phyloP scores from a whole-genome alignment of 2,113 vertebrate species.

The Hiodon alosoides region DNA sequence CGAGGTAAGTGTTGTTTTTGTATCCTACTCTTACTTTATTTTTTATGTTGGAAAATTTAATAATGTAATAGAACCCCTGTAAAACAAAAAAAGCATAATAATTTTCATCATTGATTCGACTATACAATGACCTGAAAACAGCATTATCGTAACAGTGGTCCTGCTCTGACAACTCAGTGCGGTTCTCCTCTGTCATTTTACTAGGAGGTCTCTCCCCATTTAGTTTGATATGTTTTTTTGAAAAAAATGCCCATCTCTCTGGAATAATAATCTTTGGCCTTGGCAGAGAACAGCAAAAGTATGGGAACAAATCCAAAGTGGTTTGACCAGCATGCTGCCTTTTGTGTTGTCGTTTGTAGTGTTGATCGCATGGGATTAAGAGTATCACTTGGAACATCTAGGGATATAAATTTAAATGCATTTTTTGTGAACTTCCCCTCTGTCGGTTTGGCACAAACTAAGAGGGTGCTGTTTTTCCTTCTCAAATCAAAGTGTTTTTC shows the following conservation, averaged over 20 bases:
- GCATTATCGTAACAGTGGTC: too few relatives aligned
- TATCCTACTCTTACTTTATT: neutral
- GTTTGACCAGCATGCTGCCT: neutral
- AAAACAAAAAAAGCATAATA: too few relatives aligned
- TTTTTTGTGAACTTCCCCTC: neutral
- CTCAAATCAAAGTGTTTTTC: neutral
- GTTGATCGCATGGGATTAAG: too few relatives aligned
- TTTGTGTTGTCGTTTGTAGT: neutral
- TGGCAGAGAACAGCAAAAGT: neutral
- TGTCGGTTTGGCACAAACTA: neutral
- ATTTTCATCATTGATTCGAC: too few relatives aligned
- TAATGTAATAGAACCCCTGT: neutral
- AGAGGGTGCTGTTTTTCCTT: neutral
- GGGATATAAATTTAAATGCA: neutral
- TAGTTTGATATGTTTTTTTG: neutral
- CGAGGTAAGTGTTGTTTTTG: slow-evolving; percentile 31
- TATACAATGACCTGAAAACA: too few relatives aligned
- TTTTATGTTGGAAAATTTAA: neutral
- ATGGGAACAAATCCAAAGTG: neutral
- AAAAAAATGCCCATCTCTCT: neutral
- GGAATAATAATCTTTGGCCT: neutral
- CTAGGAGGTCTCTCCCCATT: neutral
- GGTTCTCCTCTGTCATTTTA: neutral
- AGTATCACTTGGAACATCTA: too few relatives aligned
- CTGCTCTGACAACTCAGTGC: neutral